These are phyloP conservation scores for Enteromius mattozi DNA, from an alignment of 2,797 vertebrate species.

Conservation along the genomic window DNA sequence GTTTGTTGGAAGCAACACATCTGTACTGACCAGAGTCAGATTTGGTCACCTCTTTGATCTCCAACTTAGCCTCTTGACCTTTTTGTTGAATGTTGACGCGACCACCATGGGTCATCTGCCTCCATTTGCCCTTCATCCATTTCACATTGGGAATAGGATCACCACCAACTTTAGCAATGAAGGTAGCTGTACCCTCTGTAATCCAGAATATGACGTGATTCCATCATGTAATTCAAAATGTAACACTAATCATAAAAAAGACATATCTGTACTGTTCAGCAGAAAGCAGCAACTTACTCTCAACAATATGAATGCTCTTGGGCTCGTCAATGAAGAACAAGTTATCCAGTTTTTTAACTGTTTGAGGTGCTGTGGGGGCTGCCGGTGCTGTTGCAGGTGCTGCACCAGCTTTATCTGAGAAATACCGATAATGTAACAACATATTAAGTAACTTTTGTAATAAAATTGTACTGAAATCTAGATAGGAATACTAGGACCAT, in stretches of 20 bases:
- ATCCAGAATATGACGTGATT: slow-evolving; percentile 89
- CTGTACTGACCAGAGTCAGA: slow-evolving; percentile 95
- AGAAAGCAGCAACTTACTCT: slow-evolving; percentile 84
- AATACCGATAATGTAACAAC: neutral
- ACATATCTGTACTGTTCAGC: neutral
- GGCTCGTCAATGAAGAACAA: slow-evolving; percentile 94
- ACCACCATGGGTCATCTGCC: slow-evolving; percentile 95
- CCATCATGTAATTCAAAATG: slow-evolving; percentile 1
- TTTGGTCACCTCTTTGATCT: slow-evolving; percentile 92
- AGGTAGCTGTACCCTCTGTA: slow-evolving; percentile 85
- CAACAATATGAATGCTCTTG: slow-evolving; percentile 81
- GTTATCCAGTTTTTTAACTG: slow-evolving; percentile 75
- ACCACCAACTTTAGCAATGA: slow-evolving; percentile 95
- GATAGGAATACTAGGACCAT: neutral
- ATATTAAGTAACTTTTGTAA: neutral
- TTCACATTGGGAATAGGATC: slow-evolving; percentile 97
- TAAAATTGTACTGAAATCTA: neutral
- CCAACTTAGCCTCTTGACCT: slow-evolving; percentile 90
- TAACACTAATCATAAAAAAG: neutral
- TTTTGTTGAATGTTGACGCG: slow-evolving; percentile 88
- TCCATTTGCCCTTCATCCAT: slow-evolving; percentile 99
- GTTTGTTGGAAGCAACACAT: slow-evolving; percentile 91
- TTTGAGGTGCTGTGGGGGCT: slow-evolving; percentile 75
- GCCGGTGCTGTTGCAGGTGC: slow-evolving; percentile 75
- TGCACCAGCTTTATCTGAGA: slow-evolving; percentile 79